phyloP scores from a whole-genome alignment of 2,113 vertebrate genomes.

The Hypocryptadius cinnamomeus region DNA sequence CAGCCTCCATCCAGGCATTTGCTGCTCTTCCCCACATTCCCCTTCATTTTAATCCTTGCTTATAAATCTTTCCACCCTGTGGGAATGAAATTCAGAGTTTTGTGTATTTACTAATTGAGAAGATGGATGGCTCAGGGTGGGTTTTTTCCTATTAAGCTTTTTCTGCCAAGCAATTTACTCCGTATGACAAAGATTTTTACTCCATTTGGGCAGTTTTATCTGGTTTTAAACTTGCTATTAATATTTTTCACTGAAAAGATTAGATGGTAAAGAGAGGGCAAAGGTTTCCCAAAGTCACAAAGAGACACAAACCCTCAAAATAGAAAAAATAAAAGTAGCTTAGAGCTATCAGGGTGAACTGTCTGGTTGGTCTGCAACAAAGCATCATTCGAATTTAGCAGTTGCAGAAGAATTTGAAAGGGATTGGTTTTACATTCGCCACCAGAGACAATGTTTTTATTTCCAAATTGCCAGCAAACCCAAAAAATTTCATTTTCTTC shows the following conservation, averaged over 20 bases:
- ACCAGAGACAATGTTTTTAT: conserved; percentile 45
- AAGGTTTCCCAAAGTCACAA: neutral
- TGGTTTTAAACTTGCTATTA: neutral
- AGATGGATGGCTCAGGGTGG: neutral
- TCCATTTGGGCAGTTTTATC: neutral
- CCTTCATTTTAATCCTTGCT: neutral
- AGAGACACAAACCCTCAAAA: neutral
- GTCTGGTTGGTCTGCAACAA: neutral
- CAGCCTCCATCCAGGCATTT: accelerated
- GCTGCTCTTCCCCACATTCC: neutral
- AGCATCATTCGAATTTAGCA: neutral
- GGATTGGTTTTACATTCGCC: neutral
- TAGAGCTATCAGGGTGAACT: neutral
- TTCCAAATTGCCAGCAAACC: conserved; percentile 44
- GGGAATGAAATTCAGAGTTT: neutral
- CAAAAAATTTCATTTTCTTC: conserved; percentile 21
- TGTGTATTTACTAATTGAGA: neutral
- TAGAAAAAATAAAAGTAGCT: neutral
- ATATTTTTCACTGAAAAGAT: neutral
- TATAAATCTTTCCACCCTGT: neutral
- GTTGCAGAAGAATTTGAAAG: neutral
- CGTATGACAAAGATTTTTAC: neutral
- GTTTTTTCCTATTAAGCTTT: neutral
- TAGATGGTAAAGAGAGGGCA: neutral
- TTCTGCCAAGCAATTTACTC: neutral